Evolutionary conservation across 2,888 invertebrate species (phyloP).

Genomic region (Amblyjoppa proteus): DNA sequence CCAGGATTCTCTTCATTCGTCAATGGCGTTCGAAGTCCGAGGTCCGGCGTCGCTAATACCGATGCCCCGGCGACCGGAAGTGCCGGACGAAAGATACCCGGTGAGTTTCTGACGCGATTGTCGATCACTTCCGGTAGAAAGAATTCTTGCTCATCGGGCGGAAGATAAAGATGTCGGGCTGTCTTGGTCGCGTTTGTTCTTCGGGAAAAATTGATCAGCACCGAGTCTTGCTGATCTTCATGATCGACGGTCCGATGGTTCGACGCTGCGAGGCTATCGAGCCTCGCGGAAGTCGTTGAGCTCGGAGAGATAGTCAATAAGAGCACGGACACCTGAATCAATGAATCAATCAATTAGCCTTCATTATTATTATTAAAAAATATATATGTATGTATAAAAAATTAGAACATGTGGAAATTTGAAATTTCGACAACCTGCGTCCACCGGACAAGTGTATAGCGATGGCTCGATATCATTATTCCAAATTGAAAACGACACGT

Average conservation of each 20-base stretch:
- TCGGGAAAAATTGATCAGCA: constrained; percentile 74
- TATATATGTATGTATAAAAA: too few species aligned
- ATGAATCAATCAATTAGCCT: not conserved
- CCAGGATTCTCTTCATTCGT: constrained; percentile 12
- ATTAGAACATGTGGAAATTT: not conserved
- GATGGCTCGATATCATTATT: constrained; percentile 20
- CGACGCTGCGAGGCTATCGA: constrained; percentile 44
- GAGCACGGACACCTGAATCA: constrained; percentile 40
- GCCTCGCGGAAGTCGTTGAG: constrained; percentile 30
- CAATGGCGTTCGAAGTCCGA: constrained; percentile 63
- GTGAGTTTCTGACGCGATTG: constrained; percentile 72
- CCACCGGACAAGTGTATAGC: constrained; percentile 22
- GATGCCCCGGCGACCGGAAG: constrained; percentile 29
- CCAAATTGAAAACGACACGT: not conserved
- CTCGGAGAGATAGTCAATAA: constrained; percentile 42
- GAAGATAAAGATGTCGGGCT: constrained; percentile 72
- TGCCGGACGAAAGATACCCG: constrained; percentile 34
- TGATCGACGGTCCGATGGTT: constrained; percentile 28
- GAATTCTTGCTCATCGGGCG: constrained; percentile 69
- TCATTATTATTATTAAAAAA: not conserved
- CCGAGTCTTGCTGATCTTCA: constrained; percentile 60
- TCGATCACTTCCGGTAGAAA: constrained; percentile 76
- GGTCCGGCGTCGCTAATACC: constrained; percentile 47
- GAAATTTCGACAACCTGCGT: constrained; percentile 58
- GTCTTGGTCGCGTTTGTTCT: constrained; percentile 67